phyloP scores from a whole-genome alignment of 2,113 vertebrate genomes.

The Silurus meridionalis region DNA sequence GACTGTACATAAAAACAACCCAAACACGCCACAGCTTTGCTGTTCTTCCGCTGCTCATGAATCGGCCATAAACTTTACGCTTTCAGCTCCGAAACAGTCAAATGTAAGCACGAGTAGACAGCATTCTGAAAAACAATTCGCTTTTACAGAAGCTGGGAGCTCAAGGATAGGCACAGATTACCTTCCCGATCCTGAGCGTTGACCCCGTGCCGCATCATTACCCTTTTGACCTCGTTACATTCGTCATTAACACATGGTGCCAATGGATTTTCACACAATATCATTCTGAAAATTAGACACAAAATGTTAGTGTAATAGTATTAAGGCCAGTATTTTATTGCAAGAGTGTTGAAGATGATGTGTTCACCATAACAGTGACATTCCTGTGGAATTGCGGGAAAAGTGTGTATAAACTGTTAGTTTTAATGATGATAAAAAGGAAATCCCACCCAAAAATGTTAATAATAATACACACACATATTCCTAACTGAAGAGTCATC shows the following conservation, averaged over 20 bases:
- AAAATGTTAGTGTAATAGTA: neutral
- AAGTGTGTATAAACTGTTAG: neutral
- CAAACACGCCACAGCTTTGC: neutral
- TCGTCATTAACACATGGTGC: too few species aligned
- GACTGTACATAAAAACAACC: neutral
- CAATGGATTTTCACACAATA: too few species aligned
- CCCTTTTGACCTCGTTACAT: too few species aligned
- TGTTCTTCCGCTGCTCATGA: neutral
- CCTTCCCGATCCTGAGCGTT: too few species aligned
- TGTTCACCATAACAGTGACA: neutral
- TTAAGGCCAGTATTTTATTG: neutral
- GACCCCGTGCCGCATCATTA: too few species aligned
- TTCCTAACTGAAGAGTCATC: neutral
- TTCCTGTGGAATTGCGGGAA: neutral
- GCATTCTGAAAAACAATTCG: neutral
- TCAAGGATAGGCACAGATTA: neutral
- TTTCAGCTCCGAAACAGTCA: neutral
- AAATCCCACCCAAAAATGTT: conserved; percentile 30
- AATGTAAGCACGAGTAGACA: neutral
- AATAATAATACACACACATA: conserved; percentile 14
- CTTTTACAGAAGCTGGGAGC: neutral
- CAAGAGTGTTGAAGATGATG: neutral
- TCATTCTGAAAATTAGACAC: too few species aligned
- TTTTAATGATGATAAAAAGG: neutral
- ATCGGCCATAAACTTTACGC: neutral